A percentile compares a stretch with the other conserved stretches of the same genome.
These are phyloP conservation scores for Syritta pipiens DNA, from an alignment of 2,888 invertebrate species.

Conservation along the genomic window DNA sequence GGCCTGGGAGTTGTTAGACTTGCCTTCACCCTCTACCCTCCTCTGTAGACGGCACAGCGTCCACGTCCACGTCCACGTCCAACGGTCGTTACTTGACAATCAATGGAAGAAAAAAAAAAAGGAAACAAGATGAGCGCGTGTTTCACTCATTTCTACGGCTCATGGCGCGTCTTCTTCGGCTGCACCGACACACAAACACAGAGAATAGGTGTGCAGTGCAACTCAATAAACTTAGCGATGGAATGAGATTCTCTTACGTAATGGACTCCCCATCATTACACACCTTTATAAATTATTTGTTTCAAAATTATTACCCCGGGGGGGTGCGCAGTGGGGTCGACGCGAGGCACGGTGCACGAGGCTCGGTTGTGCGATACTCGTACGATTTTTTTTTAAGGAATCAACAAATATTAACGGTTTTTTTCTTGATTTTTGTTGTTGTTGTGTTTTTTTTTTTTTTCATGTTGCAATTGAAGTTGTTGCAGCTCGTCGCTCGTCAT, in stretches of 20 bases:
- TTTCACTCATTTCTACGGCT: conserved; percentile 56
- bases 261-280: conserved; percentile 65
- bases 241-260: conserved; percentile 57
- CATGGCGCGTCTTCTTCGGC: conserved; percentile 26
- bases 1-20: conserved; percentile 16
- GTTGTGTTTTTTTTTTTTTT: conserved; percentile 9
- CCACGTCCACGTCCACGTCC: conserved; percentile 38
- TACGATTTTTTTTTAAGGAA: conserved; percentile 33
- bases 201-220: conserved; percentile 34
- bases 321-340: not conserved
- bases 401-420: conserved; percentile 54
- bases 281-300: conserved; percentile 70
- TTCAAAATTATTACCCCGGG: conserved; percentile 61
- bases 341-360: not conserved
- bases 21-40: conserved; percentile 29
- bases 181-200: not conserved
- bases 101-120: conserved; percentile 41
- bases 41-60: not conserved
- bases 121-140: conserved; percentile 67
- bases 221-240: conserved; percentile 56
- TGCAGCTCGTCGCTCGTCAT: conserved; percentile 14
- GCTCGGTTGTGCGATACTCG: not conserved
- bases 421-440: no score
- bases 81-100: conserved; percentile 65
- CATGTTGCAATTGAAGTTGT: conserved; percentile 42